These are phyloP conservation scores for Anoplophora glabripennis DNA, from an alignment of 1,140 invertebrate species.

Conservation along the genomic window DNA sequence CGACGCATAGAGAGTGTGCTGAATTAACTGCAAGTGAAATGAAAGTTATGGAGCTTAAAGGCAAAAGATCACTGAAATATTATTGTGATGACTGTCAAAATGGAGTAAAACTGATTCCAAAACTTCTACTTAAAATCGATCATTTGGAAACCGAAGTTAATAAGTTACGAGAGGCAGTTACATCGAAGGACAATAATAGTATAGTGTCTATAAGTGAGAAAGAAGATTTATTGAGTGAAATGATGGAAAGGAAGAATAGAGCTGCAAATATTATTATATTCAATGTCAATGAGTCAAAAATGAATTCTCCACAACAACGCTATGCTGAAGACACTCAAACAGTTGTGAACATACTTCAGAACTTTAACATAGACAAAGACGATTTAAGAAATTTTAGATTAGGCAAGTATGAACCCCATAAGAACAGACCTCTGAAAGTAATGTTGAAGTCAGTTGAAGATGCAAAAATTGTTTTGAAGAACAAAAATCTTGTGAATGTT, in stretches of 20 bases:
- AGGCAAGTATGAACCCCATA: conserved; percentile 2
- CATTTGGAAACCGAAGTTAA: conserved; percentile 10
- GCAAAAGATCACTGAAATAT: conserved; percentile 6
- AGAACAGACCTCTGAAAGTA: conserved; percentile 13
- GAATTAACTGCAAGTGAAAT: conserved; percentile 10
- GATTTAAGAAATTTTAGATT: conserved; percentile 4
- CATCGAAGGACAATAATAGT: not conserved
- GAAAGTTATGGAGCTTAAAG: conserved; percentile 14
- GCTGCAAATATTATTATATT: conserved; percentile 14
- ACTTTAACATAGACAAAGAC: conserved; percentile 9
- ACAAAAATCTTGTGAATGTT: conserved; percentile 4
- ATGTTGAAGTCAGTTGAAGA: conserved; percentile 5
- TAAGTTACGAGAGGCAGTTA: not conserved
- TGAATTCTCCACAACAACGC: conserved; percentile 5
- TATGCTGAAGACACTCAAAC: conserved; percentile 4
- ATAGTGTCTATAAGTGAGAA: not conserved
- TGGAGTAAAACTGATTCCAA: conserved; percentile 11
- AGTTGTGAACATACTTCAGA: conserved; percentile 1
- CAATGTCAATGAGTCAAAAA: conserved; percentile 10
- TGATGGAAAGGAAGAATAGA: conserved; percentile 7
- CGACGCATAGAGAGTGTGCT: conserved; percentile 9
- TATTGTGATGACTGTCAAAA: conserved; percentile 15
- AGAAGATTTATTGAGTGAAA: conserved; percentile 7
- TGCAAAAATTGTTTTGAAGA: conserved; percentile 6
- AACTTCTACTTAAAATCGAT: conserved; percentile 13